Evolutionary conservation across 30 jellyfish, hydroid and myxozoan genomes (phyloP), one percentile per base, ranked within the genome.

Genomic region (Catostylus mosaicus): DNA sequence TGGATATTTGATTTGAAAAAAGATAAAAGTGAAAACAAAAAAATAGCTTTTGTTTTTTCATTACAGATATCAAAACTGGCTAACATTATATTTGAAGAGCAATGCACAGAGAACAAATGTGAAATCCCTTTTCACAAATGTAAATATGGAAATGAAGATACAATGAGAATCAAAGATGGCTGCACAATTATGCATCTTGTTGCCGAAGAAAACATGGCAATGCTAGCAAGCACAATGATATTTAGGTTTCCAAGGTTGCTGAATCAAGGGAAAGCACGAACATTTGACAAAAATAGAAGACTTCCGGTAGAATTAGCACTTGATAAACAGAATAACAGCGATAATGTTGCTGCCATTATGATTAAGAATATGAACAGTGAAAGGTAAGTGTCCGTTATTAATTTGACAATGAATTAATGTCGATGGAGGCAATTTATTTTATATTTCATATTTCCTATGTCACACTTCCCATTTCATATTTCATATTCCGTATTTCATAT

Each of bases 221-320:
- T 70, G 12, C 27, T 87, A 52, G 91, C 96, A 18, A 68, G 61
- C 7, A 68, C 32, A 51, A 14, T 86, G 34, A 66, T 93, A 9
- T 26, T 27, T 30, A 72, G 73, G 14, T 85, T 87, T 56, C 94
- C 96, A 2, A 89, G 90, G 60, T 75, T 72, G 64, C 61, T 86
- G 18, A 70, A 86, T 64, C 85, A 61, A 16, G 72, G 73, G 22
- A n/a, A n/a, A n/a, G n/a, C n/a, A n/a, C n/a, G n/a, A n/a, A n/a
- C n/a, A n/a, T n/a, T n/a, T n/a, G n/a, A n/a, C n/a, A n/a, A n/a
- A 2, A 51, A 66, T 3, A 72, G 31, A 3, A 83, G 36, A 16
- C 50, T 73, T 9, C 98, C 98, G 0, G 64, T 93, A 2, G 92
- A 88, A 43, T 45, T 63, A 65, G 98, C 98, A 3, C 65, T 93